Percentiles rank a stretch among this genome's conserved stretches.
phyloP scores from a whole-genome alignment of 1,140 invertebrate species.

The Drosophila elegans region DNA sequence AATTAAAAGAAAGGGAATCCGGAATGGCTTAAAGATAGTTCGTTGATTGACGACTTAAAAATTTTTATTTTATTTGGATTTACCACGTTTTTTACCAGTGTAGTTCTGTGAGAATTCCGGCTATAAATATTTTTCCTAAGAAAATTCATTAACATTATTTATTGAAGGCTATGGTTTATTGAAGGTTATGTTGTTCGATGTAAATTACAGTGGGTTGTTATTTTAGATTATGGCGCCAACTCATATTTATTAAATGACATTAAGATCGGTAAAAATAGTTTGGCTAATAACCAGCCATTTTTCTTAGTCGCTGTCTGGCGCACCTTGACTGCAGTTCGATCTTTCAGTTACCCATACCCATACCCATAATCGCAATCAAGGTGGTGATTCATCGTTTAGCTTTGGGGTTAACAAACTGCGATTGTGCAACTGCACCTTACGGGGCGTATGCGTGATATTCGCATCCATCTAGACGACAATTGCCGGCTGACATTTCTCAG shows the following conservation, averaged over 20 bases:
- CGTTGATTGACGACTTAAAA: no score
- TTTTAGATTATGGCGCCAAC: slow-evolving; percentile 11
- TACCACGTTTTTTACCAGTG: no score
- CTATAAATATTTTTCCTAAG: no score
- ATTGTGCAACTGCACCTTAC: slow-evolving; percentile 37
- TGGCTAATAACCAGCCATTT: slow-evolving; percentile 23
- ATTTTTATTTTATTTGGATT: no score
- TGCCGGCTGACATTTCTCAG: slow-evolving; percentile 79
- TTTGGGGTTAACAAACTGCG: slow-evolving; percentile 74
- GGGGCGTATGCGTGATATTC: slow-evolving; percentile 71
- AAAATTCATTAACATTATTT: no score
- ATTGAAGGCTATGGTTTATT: no score
- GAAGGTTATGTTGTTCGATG: no score
- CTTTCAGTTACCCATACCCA: slow-evolving; percentile 31
- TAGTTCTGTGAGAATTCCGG: no score
- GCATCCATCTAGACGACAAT: slow-evolving; percentile 81
- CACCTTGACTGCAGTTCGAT: slow-evolving; percentile 38
- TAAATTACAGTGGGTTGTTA: no score
- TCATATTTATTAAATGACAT: neutral
- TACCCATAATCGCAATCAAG: slow-evolving; percentile 25
- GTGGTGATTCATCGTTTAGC: slow-evolving; percentile 38
- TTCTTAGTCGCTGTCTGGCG: slow-evolving; percentile 35
- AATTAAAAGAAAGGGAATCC: neutral
- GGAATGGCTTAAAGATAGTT: no score
- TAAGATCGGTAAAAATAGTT: neutral